Evolutionary conservation across 64 coral and sea anemone genomes (phyloP), one percentile per base, ranked within the genome.

Genomic region (Acropora yongei): DNA sequence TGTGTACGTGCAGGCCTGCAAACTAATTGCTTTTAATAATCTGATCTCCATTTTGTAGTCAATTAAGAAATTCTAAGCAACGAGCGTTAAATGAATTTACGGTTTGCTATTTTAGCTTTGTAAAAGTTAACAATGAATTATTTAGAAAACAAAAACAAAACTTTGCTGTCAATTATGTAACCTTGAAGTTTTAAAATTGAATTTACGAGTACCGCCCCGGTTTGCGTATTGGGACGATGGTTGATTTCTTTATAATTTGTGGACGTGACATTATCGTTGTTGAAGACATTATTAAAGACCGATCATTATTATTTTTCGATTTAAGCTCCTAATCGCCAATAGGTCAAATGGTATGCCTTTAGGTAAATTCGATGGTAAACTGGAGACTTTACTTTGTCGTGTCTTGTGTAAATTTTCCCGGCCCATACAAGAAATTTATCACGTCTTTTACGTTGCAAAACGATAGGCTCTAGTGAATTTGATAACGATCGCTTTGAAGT

Each of bases 201-300:
- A 53, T 49, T 80, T 17, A 47, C 16, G 43, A 53, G 17, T 57
- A 20, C 8, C 18, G 7, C 6, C 8, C 16, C 78, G 47, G 60
- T 14, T 63, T 63, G 60, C 13, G 60, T 63, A 0, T 63, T 63
- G 60, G 13, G 60, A 13, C 60, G 13, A 14, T 63, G 13, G 60
- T 63, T 85, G 65, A 69, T 84, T 71, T 49, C 5, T 44, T 46
- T 85, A 49, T 85, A 85, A 85, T 85, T 69, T 85, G 65, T 10
- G 4, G 1, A 17, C 82, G 44, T 71, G 42, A 46, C 43, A n/a
- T 83, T 41, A 1, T 42, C 66, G 53, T 6, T 46, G 44, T 85
- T 72, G 60, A 20, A 55, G 44, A 71, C 82, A 72, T 85, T 48
- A 72, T 85, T 85, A 71, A 85, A 72, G 46, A 72, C 14, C 44